A percentile compares a stretch with the other conserved stretches of the same genome.
Conservation (phyloP, 2,888 invertebrate species). For the Lymantria dispar region DNA sequence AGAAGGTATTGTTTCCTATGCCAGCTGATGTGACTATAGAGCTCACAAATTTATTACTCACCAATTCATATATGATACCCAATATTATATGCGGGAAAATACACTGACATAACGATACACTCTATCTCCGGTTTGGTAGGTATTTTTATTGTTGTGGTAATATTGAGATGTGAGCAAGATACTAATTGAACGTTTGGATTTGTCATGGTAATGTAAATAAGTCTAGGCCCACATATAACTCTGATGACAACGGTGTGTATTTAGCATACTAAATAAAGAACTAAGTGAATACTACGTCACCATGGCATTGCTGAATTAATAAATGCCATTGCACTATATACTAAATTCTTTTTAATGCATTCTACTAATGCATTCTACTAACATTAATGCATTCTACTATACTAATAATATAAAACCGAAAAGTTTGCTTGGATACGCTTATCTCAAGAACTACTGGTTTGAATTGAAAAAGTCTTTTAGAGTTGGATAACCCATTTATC, state of each 20-base stretch:
- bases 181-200: slow-evolving; percentile 23
- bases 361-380: no score
- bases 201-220: not conserved
- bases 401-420: no score
- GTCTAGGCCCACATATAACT: not conserved
- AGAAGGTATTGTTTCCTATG: slow-evolving; percentile 56
- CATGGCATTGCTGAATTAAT: no score
- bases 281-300: no score
- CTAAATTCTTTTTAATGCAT: no score
- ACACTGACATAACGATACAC: slow-evolving; percentile 29
- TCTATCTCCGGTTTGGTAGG: slow-evolving; percentile 32
- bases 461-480: no score
- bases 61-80: slow-evolving; percentile 30
- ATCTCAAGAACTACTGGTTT: no score
- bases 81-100: slow-evolving; percentile 26
- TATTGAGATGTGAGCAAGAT: slow-evolving; percentile 23
- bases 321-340: no score
- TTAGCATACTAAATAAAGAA: no score
- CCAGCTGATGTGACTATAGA: slow-evolving; percentile 31
- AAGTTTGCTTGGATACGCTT: no score
- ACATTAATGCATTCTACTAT: no score
- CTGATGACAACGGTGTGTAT: not conserved
- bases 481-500: no score
- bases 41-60: slow-evolving; percentile 49
- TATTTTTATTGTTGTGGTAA: slow-evolving; percentile 25